phyloP scores from a whole-genome alignment of 1,140 invertebrate species.

The Capitella teleta region DNA sequence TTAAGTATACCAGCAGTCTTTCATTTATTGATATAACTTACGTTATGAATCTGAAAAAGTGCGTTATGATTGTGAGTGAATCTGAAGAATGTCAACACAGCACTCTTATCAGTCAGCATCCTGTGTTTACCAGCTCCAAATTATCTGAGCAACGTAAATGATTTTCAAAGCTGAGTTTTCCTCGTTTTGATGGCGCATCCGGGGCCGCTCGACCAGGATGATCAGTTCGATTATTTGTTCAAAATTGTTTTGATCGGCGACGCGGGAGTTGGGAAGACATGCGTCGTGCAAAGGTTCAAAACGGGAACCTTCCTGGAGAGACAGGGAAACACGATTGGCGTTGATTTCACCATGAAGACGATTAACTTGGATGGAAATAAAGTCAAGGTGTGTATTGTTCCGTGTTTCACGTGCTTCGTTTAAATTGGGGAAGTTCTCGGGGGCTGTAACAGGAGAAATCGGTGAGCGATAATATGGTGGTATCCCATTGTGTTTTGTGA shows the following conservation, averaged over 20 bases:
- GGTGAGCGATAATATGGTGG: not conserved
- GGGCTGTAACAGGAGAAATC: not conserved
- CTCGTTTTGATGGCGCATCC: slow-evolving; percentile 3
- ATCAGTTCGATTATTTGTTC: slow-evolving; percentile 39
- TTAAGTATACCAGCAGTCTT: too few species aligned
- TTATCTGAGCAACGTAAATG: too few species aligned
- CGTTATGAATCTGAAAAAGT: too few species aligned
- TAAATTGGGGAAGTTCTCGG: too few species aligned
- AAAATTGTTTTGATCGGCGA: slow-evolving; percentile 43
- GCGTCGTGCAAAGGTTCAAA: slow-evolving; percentile 73
- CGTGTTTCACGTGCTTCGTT: too few species aligned
- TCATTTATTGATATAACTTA: too few species aligned
- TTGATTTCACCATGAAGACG: slow-evolving; percentile 96
- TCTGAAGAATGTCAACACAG: too few species aligned
- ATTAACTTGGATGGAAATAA: slow-evolving; percentile 80
- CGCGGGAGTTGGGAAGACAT: slow-evolving; percentile 41
- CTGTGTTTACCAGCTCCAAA: too few species aligned
- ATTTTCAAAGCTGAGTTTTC: too few species aligned
- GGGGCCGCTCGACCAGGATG: slow-evolving; percentile 25
- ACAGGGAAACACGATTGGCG: slow-evolving; percentile 87
- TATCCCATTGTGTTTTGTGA: not conserved
- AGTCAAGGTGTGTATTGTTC: slow-evolving; percentile 63
- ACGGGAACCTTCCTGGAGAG: slow-evolving; percentile 84
- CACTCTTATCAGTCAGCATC: too few species aligned
- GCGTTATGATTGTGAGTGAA: too few species aligned